These are phyloP conservation scores for Lamproptera curius DNA, from an alignment of 2,888 invertebrate species.

Conservation along the genomic window DNA sequence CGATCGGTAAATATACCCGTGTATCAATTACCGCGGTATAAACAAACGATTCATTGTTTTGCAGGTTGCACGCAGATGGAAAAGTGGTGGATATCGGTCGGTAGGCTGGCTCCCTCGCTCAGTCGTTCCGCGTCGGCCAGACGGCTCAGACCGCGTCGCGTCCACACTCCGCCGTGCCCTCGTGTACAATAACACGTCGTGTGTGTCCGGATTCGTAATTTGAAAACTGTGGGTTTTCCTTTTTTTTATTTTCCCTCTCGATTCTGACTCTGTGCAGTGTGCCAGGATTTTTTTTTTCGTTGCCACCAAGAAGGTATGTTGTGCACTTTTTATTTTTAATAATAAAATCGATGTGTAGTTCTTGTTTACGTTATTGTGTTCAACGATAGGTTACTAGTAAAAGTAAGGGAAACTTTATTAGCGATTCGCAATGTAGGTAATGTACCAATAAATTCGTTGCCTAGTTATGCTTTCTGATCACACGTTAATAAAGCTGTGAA, in stretches of 20 bases:
- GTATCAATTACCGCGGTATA: slow-evolving; percentile 34
- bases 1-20: slow-evolving; percentile 25
- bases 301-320: slow-evolving; percentile 46
- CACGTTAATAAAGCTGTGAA: slow-evolving; percentile 18
- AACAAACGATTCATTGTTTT: slow-evolving; percentile 34
- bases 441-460: slow-evolving; percentile 24
- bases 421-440: slow-evolving; percentile 17
- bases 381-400: slow-evolving; percentile 32
- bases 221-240: slow-evolving; percentile 41
- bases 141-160: slow-evolving; percentile 49
- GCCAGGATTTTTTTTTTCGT: slow-evolving; percentile 53
- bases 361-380: slow-evolving; percentile 5
- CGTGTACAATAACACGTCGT: slow-evolving; percentile 37
- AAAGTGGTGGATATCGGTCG: slow-evolving; percentile 22
- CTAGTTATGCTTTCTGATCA: slow-evolving; percentile 24
- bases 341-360: not conserved
- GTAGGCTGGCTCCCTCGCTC: slow-evolving; percentile 27
- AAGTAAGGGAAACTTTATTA: slow-evolving; percentile 29
- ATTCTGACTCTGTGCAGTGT: slow-evolving; percentile 48
- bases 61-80: slow-evolving; percentile 25
- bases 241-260: slow-evolving; percentile 45
- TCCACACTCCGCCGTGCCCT: slow-evolving; percentile 22
- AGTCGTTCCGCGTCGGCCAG: slow-evolving; percentile 54
- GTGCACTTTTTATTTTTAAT: no score
- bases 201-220: slow-evolving; percentile 53